phyloP scores from a whole-genome alignment of 2,888 invertebrate species.

The Dione juno region DNA sequence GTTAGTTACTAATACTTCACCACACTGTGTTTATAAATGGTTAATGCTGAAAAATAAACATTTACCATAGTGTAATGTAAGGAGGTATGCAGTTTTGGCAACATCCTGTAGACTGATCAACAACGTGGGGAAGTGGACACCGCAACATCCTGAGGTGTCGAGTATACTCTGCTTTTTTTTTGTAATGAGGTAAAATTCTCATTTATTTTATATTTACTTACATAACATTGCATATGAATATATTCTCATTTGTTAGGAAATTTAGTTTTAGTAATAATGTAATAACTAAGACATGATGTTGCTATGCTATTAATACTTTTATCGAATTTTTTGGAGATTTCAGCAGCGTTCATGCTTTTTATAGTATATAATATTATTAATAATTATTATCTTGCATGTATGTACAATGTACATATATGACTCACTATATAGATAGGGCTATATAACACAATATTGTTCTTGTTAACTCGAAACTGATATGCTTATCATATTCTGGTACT shows the following conservation, averaged over 20 bases:
- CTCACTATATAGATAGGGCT: conserved; percentile 54
- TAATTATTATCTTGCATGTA: neutral
- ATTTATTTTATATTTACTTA: neutral
- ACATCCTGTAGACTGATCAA: conserved; percentile 75
- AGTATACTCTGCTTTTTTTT: conserved; percentile 28
- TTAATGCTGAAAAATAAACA: conserved; percentile 52
- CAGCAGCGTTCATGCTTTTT: neutral
- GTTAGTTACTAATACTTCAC: neutral
- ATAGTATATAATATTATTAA: neutral
- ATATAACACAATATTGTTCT: conserved; percentile 62
- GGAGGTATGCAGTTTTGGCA: conserved; percentile 68
- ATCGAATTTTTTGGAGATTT: neutral
- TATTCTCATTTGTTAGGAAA: no score
- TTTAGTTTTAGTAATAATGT: no score
- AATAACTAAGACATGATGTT: neutral
- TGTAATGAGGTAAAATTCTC: neutral
- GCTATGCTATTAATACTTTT: neutral
- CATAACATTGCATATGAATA: neutral
- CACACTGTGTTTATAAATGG: conserved; percentile 48
- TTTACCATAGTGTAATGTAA: conserved; percentile 56
- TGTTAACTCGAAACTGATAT: conserved; percentile 57
- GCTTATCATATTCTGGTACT: conserved; percentile 58
- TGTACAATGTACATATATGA: conserved; percentile 31
- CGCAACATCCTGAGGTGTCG: conserved; percentile 75
- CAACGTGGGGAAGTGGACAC: conserved; percentile 75